phyloP scores from a whole-genome alignment of 2,888 invertebrate genomes.

The Ochropleura leucogaster region DNA sequence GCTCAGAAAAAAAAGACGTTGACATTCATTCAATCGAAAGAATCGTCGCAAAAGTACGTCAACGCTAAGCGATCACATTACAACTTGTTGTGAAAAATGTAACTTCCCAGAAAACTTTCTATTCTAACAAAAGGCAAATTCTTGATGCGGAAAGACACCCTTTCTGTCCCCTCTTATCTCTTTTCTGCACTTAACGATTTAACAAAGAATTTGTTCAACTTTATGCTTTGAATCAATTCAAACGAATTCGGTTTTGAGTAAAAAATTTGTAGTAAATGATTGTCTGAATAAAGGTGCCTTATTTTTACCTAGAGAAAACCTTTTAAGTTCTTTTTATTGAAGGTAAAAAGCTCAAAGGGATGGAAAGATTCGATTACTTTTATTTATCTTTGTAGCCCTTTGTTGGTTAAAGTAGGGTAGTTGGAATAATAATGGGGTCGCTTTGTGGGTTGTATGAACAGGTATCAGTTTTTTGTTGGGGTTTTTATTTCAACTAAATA shows the following conservation, averaged over 20 bases:
- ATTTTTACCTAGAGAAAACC: slow-evolving; percentile 45
- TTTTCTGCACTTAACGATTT: slow-evolving; percentile 53
- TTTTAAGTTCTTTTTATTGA: slow-evolving; percentile 57
- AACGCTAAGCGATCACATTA: slow-evolving; percentile 26
- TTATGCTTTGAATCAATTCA: slow-evolving; percentile 55
- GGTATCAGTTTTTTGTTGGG: background rate
- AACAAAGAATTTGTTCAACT: slow-evolving; percentile 60
- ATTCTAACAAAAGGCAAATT: slow-evolving; percentile 43
- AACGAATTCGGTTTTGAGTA: slow-evolving; percentile 50
- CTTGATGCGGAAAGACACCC: slow-evolving; percentile 44
- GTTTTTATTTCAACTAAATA: background rate
- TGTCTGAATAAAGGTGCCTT: slow-evolving; percentile 45
- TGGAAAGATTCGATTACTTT: slow-evolving; percentile 62
- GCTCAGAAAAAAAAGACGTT: background rate
- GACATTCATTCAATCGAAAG: slow-evolving; percentile 3
- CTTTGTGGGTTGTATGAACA: slow-evolving; percentile 22
- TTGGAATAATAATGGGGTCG: slow-evolving; percentile 54
- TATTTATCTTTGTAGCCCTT: slow-evolving; percentile 57
- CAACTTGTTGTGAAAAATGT: slow-evolving; percentile 39
- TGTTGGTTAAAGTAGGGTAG: slow-evolving; percentile 56
- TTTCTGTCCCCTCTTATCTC: slow-evolving; percentile 32
- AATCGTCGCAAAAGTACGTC: background rate
- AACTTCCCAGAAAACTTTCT: slow-evolving; percentile 14
- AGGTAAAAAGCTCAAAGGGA: slow-evolving; percentile 56
- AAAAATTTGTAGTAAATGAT: slow-evolving; percentile 50